These are phyloP conservation scores for Platerodrilus igneus DNA, from an alignment of 2,888 invertebrate species.

Conservation along the genomic window DNA sequence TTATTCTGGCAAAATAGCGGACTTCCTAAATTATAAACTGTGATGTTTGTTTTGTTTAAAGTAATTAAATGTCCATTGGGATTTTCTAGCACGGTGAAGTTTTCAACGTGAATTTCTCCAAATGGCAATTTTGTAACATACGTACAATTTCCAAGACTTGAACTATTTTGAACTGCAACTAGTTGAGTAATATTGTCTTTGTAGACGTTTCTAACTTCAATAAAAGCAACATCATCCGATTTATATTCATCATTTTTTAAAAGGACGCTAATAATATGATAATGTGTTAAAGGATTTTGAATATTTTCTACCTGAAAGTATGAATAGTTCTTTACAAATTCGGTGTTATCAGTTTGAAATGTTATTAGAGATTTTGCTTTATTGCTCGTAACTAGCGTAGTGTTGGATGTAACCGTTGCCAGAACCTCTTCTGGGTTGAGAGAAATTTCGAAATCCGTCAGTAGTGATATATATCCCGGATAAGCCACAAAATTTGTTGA, in stretches of 20 bases:
- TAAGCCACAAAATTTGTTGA: conserved; percentile 11
- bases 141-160: conserved; percentile 13
- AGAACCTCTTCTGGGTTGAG: conserved; percentile 18
- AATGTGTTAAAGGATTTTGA: conserved; percentile 9
- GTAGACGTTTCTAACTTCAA: conserved; percentile 3
- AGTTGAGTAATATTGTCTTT: no score
- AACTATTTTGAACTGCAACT: conserved; percentile 2
- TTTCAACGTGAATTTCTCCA: conserved; percentile 9
- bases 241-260: conserved; percentile 1
- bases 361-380: conserved; percentile 5
- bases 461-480: conserved; percentile 12
- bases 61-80: no score
- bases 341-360: conserved; percentile 1
- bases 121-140: conserved; percentile 13
- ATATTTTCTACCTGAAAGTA: conserved; percentile 9
- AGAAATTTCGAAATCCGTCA: conserved; percentile 10
- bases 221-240: conserved; percentile 5
- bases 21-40: conserved; percentile 21
- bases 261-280: conserved; percentile 6
- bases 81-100: no score
- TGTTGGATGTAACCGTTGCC: conserved; percentile 13
- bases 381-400: conserved; percentile 16
- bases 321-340: conserved; percentile 7
- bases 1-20: conserved; percentile 24
- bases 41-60: conserved; percentile 7